Evolutionary conservation across 2,888 invertebrate genomes (phyloP).

Genomic region (Macrosiphum euphorbiae): DNA sequence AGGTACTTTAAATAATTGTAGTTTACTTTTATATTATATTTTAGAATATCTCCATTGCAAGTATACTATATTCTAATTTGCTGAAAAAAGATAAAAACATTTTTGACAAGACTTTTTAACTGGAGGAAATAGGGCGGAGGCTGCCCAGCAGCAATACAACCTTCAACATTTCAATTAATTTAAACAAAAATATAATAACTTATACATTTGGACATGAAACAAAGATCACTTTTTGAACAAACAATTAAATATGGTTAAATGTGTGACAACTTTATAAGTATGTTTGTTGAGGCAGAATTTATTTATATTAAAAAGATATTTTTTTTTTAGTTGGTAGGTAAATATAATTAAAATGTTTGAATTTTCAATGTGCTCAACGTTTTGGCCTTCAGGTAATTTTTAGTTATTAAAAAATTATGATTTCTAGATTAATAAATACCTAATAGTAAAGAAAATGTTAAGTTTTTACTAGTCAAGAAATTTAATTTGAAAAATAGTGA

Average conservation of each 20-base stretch:
- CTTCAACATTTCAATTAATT: not conserved
- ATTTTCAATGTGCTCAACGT: not conserved
- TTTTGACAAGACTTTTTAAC: not conserved
- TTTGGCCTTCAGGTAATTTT: not conserved
- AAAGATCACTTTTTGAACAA: not conserved
- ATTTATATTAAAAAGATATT: not conserved
- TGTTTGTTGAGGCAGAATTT: not conserved
- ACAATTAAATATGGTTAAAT: not conserved
- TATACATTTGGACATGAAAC: not conserved
- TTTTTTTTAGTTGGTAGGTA: not conserved
- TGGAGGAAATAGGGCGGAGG: too few relatives aligned
- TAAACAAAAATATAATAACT: not conserved
- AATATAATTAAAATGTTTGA: not conserved
- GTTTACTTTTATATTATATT: not conserved
- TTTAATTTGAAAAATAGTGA: not conserved
- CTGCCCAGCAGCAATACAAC: not conserved
- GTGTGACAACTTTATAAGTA: not conserved
- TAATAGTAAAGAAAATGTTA: not conserved
- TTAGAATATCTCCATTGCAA: not conserved
- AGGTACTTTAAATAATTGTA: not conserved
- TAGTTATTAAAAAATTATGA: not conserved
- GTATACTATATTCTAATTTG: not conserved
- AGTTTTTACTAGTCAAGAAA: not conserved
- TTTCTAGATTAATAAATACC: not conserved
- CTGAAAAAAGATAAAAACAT: not conserved